These are phyloP conservation scores for Bombus turneri DNA, from an alignment of 1,140 invertebrate species.

Conservation along the genomic window DNA sequence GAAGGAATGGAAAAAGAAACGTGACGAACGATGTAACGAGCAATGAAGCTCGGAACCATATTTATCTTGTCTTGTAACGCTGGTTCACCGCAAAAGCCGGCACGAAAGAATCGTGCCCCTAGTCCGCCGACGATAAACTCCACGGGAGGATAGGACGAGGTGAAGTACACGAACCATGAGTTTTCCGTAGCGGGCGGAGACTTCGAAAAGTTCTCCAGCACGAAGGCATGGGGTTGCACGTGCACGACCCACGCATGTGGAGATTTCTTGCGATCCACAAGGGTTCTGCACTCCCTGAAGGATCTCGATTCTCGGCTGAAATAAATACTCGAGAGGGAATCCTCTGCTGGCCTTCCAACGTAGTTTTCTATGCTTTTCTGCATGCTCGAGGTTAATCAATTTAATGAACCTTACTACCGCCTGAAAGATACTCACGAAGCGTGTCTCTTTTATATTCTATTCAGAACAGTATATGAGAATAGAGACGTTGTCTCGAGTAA, in stretches of 20 bases:
- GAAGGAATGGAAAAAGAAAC: neutral
- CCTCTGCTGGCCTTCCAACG: neutral
- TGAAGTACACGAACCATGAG: conserved; percentile 30
- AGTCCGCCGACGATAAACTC: conserved; percentile 45
- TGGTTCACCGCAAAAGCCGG: conserved; percentile 35
- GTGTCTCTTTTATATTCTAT: neutral
- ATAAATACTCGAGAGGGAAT: conserved; percentile 23
- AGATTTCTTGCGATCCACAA: conserved; percentile 51
- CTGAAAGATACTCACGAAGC: neutral
- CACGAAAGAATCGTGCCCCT: conserved; percentile 51
- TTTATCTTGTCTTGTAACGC: conserved; percentile 43
- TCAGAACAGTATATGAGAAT: neutral
- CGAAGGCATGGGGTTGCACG: neutral
- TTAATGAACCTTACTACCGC: neutral
- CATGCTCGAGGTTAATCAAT: neutral
- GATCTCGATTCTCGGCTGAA: conserved; percentile 28
- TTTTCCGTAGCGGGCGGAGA: conserved; percentile 28
- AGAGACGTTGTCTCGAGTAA: neutral
- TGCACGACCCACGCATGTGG: conserved; percentile 19
- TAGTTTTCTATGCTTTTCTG: neutral
- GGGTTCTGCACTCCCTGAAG: neutral
- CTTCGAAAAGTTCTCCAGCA: conserved; percentile 49
- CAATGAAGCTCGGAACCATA: conserved; percentile 35
- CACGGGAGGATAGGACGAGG: neutral
- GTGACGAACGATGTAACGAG: conserved; percentile 11